Evolutionary conservation across 2,888 invertebrate genomes (phyloP).

Genomic region (Athrips mouffetella): DNA sequence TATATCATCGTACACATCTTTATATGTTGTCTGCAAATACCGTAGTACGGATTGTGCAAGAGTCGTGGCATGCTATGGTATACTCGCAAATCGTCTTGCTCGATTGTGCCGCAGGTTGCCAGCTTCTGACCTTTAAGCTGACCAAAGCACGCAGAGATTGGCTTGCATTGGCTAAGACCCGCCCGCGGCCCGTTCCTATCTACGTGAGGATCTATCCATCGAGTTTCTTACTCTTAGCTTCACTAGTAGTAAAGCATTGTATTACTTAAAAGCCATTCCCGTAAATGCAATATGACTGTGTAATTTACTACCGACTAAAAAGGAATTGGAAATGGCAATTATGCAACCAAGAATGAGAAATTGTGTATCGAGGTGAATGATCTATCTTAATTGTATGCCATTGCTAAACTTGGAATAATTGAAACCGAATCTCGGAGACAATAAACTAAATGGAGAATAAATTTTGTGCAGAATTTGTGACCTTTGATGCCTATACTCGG

Average conservation of each 20-base stretch:
- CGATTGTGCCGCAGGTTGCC: conserved; percentile 29
- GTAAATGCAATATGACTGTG: conserved; percentile 20
- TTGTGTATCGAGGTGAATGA: not conserved
- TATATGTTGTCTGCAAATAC: conserved; percentile 15
- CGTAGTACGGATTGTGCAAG: conserved; percentile 15
- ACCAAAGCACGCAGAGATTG: conserved; percentile 43
- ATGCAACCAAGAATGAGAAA: not conserved
- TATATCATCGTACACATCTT: conserved; percentile 13
- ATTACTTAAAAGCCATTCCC: not conserved
- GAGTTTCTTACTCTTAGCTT: not conserved
- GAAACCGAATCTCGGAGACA: not conserved
- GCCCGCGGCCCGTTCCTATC: conserved; percentile 21
- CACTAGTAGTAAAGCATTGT: conserved; percentile 1
- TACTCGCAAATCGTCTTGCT: conserved; percentile 29
- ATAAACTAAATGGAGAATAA: not conserved
- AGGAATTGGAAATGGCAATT: conserved; percentile 2
- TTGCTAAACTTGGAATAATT: not conserved
- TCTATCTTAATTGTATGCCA: not conserved
- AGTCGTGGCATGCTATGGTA: not conserved
- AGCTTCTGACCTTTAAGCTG: conserved; percentile 39
- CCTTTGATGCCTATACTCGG: not conserved
- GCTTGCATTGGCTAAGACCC: conserved; percentile 19
- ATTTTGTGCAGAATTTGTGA: not conserved
- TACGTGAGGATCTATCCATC: conserved; percentile 15
- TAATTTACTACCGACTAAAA: conserved; percentile 23